A percentile compares a stretch with the other conserved stretches of the same genome.
Conservation (phyloP, 2,113 vertebrate genomes). For the Lampris incognitus region DNA sequence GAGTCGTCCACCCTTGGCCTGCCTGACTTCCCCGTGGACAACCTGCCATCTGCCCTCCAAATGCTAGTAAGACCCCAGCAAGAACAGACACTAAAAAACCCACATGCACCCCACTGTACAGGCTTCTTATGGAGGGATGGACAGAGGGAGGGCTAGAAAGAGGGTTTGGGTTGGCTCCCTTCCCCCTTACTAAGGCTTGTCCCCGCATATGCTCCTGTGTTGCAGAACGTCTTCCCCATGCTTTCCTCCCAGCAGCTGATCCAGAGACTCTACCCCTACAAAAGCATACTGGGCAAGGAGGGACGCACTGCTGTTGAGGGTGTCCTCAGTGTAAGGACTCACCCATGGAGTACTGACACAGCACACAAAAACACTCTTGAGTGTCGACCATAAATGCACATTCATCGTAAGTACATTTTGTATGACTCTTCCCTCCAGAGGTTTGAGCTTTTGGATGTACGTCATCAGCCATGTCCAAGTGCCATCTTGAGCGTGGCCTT, state of each 20-base stretch:
- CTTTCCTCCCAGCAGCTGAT: slow-evolving; percentile 87
- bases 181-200: background rate
- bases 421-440: slow-evolving; percentile 74
- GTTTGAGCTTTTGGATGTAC: slow-evolving; percentile 89
- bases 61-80: slow-evolving; percentile 85
- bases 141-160: too few relatives aligned
- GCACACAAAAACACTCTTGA: background rate
- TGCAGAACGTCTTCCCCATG: slow-evolving; percentile 90
- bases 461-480: slow-evolving; percentile 65
- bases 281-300: slow-evolving; percentile 89
- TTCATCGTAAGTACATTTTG: background rate
- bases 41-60: slow-evolving; percentile 86
- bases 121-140: too few relatives aligned
- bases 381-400: background rate
- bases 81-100: background rate
- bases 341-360: background rate
- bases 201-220: slow-evolving; percentile 1
- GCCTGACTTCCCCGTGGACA: slow-evolving; percentile 97
- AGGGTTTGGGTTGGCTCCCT: too few relatives aligned
- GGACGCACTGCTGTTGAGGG: slow-evolving; percentile 90
- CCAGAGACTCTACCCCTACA: slow-evolving; percentile 91
- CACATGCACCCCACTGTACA: too few relatives aligned
- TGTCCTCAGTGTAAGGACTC: slow-evolving; percentile 85
- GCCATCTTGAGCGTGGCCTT: slow-evolving; percentile 80
- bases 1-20: slow-evolving; percentile 92